Percentiles rank a stretch among this genome's conserved stretches.
phyloP scores from a whole-genome alignment of 2,888 invertebrate genomes.

The Holacanthella duospinosa region DNA sequence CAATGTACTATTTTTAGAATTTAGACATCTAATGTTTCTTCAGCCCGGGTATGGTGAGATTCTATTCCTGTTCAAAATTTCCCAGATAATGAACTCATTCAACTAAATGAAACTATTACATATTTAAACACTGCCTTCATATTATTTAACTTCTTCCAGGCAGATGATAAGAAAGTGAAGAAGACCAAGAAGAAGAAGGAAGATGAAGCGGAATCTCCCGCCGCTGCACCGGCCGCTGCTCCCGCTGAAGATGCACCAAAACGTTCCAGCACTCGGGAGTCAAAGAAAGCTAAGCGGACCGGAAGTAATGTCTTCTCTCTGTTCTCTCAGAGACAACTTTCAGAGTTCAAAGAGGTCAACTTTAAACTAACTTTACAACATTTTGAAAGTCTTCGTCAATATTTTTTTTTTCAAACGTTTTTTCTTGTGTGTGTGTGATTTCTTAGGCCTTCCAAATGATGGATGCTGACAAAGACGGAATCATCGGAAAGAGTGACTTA shows the following conservation, averaged over 20 bases:
- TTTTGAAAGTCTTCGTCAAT: too few species aligned
- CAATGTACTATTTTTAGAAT: neutral
- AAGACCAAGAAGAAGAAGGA: slow-evolving; percentile 63
- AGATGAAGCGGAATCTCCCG: slow-evolving; percentile 51
- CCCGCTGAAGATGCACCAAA: slow-evolving; percentile 52
- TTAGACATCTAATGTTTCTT: neutral
- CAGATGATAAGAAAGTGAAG: slow-evolving; percentile 82
- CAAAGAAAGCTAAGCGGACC: slow-evolving; percentile 69
- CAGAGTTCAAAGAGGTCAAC: slow-evolving; percentile 84
- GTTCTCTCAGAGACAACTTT: slow-evolving; percentile 92
- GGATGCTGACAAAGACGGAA: slow-evolving; percentile 90
- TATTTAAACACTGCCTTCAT: neutral
- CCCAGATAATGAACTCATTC: too few species aligned
- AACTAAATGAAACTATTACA: too few species aligned
- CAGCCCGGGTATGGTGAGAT: neutral
- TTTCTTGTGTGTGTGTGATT: slow-evolving; percentile 12
- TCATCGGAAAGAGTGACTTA: slow-evolving; percentile 73
- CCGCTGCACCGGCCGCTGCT: slow-evolving; percentile 53
- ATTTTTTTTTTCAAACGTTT: too few species aligned
- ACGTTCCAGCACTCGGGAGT: slow-evolving; percentile 70
- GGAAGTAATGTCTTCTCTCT: slow-evolving; percentile 94
- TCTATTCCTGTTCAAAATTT: neutral
- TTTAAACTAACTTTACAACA: neutral
- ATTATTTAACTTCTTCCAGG: slow-evolving; percentile 48
- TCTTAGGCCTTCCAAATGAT: slow-evolving; percentile 81